Conservation (phyloP, 2,888 invertebrate species). For the Melanostoma scalare region DNA sequence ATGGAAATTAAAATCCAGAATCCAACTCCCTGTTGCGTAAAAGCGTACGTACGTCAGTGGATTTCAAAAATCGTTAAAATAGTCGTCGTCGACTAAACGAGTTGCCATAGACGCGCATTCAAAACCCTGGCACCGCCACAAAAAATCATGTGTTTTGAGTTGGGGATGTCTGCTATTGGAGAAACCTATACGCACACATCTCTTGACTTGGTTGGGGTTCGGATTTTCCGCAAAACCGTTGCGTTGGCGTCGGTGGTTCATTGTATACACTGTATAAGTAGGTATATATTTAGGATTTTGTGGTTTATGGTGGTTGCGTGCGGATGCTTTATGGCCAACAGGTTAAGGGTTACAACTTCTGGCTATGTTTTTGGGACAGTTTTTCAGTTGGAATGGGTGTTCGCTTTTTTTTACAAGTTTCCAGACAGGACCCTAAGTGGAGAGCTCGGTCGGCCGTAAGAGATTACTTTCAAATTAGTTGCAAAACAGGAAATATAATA, state of each 20-base stretch:
- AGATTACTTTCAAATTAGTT: conserved; percentile 55
- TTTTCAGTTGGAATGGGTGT: background rate
- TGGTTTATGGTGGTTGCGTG: conserved; percentile 57
- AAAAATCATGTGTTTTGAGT: background rate
- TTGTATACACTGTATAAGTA: background rate
- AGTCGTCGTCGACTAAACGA: background rate
- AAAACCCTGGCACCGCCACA: background rate
- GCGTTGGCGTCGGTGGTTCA: conserved; percentile 22
- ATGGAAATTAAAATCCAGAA: conserved; percentile 19
- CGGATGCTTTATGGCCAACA: conserved; percentile 67
- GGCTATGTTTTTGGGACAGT: conserved; percentile 20
- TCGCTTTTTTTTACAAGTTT: conserved; percentile 18
- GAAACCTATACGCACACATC: too few species aligned
- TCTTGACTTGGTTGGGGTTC: background rate
- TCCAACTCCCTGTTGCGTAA: conserved; percentile 28
- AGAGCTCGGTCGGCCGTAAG: conserved; percentile 45
- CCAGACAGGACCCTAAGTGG: conserved; percentile 40
- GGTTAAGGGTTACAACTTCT: conserved; percentile 63
- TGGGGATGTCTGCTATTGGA: too few species aligned
- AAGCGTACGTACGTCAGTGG: background rate
- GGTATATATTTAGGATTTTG: conserved; percentile 36
- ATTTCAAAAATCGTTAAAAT: conserved; percentile 27
- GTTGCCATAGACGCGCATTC: background rate
- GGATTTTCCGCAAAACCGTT: background rate
- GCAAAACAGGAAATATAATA: conserved; percentile 64